Evolutionary conservation across 2,888 invertebrate genomes (phyloP).

Genomic region (Tinea semifulvella): DNA sequence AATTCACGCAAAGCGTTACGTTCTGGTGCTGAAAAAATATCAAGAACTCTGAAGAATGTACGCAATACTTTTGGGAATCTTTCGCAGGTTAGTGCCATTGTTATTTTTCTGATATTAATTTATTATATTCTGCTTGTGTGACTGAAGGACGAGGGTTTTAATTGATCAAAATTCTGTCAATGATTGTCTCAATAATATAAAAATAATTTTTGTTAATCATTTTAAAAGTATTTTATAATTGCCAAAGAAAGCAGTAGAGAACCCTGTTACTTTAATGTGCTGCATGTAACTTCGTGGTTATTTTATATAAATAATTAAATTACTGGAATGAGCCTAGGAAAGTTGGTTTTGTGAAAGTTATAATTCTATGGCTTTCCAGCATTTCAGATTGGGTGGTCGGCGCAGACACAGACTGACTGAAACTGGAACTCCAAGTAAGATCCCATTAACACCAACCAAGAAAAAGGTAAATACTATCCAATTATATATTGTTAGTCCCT

Average conservation of each 20-base stretch:
- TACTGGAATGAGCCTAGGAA: too few relatives aligned
- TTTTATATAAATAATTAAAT: too few relatives aligned
- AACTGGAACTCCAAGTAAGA: conserved; percentile 44
- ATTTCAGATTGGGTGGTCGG: conserved; percentile 50
- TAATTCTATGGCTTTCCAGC: conserved; percentile 37
- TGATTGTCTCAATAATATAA: too few relatives aligned
- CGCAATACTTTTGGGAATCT: conserved; percentile 72
- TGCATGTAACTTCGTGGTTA: too few relatives aligned
- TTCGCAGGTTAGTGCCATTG: conserved; percentile 62
- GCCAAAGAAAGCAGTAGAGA: too few relatives aligned
- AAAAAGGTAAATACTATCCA: conserved; percentile 36
- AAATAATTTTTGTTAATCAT: too few relatives aligned
- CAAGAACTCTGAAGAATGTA: conserved; percentile 72
- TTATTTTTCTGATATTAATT: neutral
- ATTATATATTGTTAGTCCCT: neutral
- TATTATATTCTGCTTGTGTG: too few relatives aligned
- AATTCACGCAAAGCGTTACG: conserved; percentile 72
- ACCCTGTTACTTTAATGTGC: too few relatives aligned
- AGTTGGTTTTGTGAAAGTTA: too few relatives aligned
- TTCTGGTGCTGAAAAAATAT: conserved; percentile 73
- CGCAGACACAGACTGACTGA: conserved; percentile 55
- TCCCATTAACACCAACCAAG: conserved; percentile 51
- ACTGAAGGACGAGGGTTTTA: too few relatives aligned
- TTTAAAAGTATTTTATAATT: too few relatives aligned
- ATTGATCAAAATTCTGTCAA: too few relatives aligned